A percentile compares a stretch with the other conserved stretches of the same genome.
Conservation (phyloP, 2,113 vertebrate genomes). For the Casuarius casuarius region DNA sequence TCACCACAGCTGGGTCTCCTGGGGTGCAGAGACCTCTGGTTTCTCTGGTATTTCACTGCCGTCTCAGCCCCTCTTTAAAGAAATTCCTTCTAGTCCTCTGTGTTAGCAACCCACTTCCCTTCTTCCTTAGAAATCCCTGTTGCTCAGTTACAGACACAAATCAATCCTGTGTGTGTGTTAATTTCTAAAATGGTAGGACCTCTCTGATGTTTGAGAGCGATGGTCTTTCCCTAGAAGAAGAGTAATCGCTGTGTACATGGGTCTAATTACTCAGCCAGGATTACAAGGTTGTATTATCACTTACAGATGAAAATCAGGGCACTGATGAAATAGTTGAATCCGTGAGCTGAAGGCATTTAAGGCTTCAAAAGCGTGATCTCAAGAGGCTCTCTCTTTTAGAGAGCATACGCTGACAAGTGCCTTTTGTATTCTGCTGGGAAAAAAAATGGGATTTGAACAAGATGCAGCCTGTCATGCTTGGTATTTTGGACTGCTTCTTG, state of each 20-base stretch:
- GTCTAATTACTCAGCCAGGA: neutral
- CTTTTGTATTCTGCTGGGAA: neutral
- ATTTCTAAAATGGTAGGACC: conserved; percentile 3
- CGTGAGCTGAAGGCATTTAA: neutral
- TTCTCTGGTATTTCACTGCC: neutral
- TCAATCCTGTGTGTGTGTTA: neutral
- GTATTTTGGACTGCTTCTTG: neutral
- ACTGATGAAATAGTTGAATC: neutral
- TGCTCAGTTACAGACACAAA: conserved; percentile 38
- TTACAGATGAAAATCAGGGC: neutral
- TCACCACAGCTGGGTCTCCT: neutral
- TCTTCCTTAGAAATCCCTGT: neutral
- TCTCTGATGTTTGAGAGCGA: neutral
- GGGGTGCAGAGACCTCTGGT: neutral
- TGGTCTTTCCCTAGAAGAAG: neutral
- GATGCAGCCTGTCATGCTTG: neutral
- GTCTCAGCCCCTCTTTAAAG: neutral
- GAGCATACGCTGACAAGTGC: neutral
- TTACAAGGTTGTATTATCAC: neutral
- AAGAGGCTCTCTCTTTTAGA: neutral
- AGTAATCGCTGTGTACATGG: neutral
- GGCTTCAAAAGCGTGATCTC: neutral
- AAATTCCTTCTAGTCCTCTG: neutral
- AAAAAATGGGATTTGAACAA: neutral
- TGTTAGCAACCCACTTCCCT: neutral